Percentiles rank a stretch among this genome's conserved stretches.
Conservation (phyloP, 1,140 invertebrate species). For the Apis dorsata region DNA sequence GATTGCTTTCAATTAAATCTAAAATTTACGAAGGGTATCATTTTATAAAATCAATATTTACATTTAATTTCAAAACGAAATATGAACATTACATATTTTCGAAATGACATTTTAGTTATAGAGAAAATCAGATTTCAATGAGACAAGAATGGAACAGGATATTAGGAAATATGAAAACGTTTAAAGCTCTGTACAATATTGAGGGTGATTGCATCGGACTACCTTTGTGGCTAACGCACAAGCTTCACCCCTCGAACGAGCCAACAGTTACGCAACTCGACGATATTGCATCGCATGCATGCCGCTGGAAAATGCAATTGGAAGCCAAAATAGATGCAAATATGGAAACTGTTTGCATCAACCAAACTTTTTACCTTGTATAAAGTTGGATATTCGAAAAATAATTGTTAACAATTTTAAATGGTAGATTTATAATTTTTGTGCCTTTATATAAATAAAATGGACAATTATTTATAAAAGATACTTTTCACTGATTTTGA, state of each 20-base stretch:
- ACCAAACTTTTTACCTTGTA: background rate
- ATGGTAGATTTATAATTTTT: background rate
- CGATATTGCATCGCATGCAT: slow-evolving; percentile 19
- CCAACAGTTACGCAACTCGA: slow-evolving; percentile 21
- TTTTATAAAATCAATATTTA: background rate
- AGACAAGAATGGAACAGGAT: background rate
- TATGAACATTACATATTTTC: background rate
- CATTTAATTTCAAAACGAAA: background rate
- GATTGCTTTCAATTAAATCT: background rate
- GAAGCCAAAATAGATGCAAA: slow-evolving; percentile 20
- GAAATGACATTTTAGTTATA: background rate
- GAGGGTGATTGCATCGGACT: slow-evolving; percentile 6
- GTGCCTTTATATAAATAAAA: too few species aligned
- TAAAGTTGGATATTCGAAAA: background rate
- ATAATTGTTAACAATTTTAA: slow-evolving; percentile 16
- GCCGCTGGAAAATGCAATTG: slow-evolving; percentile 11
- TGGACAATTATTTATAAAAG: too few species aligned
- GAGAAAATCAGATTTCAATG: background rate
- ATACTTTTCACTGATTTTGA: too few species aligned
- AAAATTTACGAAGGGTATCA: background rate
- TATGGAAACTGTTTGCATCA: background rate
- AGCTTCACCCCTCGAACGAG: slow-evolving; percentile 7
- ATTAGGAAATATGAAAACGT: slow-evolving; percentile 14
- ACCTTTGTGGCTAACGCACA: slow-evolving; percentile 14
- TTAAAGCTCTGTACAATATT: background rate